Percentiles rank a stretch among this genome's conserved stretches.
Evolutionary conservation across 2,113 vertebrate genomes (phyloP).

Genomic region (Ptychochromis oligacanthus): DNA sequence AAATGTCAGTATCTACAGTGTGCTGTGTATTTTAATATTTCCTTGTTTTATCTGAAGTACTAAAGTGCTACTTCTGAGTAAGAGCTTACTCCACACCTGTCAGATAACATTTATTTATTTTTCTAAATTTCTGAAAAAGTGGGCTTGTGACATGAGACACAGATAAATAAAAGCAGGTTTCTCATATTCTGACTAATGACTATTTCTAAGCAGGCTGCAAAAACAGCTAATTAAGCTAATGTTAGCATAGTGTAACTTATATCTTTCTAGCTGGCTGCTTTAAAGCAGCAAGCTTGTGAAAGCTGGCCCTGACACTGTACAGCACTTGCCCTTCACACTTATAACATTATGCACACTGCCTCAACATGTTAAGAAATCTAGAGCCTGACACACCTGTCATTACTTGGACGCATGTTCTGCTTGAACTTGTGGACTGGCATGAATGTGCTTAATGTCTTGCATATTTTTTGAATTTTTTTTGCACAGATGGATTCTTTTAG

Average conservation of each 20-base stretch:
- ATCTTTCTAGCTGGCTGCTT: neutral
- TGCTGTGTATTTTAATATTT: neutral
- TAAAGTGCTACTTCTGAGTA: neutral
- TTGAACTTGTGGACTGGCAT: neutral
- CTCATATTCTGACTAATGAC: neutral
- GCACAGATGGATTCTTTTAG: slow-evolving; percentile 7
- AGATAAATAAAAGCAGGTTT: neutral
- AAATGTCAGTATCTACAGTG: neutral
- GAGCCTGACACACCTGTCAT: neutral
- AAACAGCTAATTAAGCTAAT: neutral
- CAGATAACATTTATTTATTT: no score
- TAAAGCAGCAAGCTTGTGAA: neutral
- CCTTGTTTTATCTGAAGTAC: neutral
- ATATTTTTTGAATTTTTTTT: neutral
- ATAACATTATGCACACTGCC: neutral
- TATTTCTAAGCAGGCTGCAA: neutral
- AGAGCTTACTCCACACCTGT: neutral
- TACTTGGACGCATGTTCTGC: neutral
- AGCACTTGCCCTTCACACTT: neutral
- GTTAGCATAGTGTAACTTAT: neutral
- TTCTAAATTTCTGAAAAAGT: no score
- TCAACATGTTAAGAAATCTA: neutral
- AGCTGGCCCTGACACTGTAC: neutral
- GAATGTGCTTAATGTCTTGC: neutral
- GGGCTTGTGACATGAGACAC: neutral